phyloP scores from a whole-genome alignment of 1,140 invertebrate genomes.

The Euura saliciscinereae region DNA sequence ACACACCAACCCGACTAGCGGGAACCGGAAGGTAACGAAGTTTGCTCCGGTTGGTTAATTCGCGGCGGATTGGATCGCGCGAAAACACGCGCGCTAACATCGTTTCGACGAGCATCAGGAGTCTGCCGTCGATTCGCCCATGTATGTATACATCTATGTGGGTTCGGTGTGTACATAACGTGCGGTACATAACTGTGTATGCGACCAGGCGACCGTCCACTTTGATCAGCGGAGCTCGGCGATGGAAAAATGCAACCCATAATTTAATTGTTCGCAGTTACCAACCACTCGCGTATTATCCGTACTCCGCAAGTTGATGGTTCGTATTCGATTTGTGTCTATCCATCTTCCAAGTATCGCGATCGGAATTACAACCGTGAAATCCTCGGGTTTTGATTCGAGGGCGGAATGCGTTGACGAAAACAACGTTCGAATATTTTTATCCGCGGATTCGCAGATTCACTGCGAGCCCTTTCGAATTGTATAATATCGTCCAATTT shows the following conservation, averaged over 20 bases:
- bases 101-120: slow-evolving; percentile 19
- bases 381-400: no score
- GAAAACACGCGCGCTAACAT: slow-evolving; percentile 39
- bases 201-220: background rate
- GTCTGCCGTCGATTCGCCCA: background rate
- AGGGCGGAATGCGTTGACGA: no score
- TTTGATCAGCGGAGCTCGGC: background rate
- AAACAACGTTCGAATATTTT: no score
- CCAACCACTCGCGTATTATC: background rate
- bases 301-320: background rate
- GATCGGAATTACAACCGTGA: no score
- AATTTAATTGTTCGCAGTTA: slow-evolving; percentile 2
- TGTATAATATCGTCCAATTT: no score
- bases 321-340: background rate
- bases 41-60: slow-evolving; percentile 42
- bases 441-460: no score
- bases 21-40: slow-evolving; percentile 25
- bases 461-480: no score
- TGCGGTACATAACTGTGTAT: background rate
- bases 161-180: no score
- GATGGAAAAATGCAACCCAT: background rate
- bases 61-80: slow-evolving; percentile 35
- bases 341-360: background rate
- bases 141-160: background rate
- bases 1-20: background rate